Base-by-base conservation (phyloP, 2,113 vertebrate species). In the Hemibates koningsi region DNA sequence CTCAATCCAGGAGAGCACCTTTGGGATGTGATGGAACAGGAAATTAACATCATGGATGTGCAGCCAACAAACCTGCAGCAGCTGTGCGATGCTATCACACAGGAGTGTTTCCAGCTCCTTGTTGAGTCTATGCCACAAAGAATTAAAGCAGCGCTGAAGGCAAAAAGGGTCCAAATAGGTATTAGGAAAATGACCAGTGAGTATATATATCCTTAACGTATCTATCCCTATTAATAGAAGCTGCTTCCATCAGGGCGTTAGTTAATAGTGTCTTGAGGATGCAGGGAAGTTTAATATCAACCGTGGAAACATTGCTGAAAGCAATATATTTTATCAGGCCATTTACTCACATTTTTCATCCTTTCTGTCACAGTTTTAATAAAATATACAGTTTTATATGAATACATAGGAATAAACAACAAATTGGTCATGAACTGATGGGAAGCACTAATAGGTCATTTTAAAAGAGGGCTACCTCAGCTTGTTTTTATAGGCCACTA, bases 401-500 rank as follows among this genome's bases (percentile, higher is more conserved):
- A 48, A 56, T 73, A 56, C 85, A 14, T 83, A 59, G 27, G 53
- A 61, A 59, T 68, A 76, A 83, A 54, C 4, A 17, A 59, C 68
- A 80, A 52, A 73, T 14, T 27, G 43, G 56, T 61, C 19, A 52
- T 56, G 12, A 13, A 80, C 17, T 34, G 9, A 11, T 16, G 17
- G 29, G 9, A 61, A 80, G 21, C 36, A 50, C 32, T 63, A 48
- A 56, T 32, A 71, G 80, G 19, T 53, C 8, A 81, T 9, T 66
- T 29, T 68, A 59, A 82, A 43, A 85, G 50, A 68, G 6, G 66
- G 36, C 19, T 13, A 76, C 82, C 73, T 59, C 24, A 34, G 10
- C 45, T 52, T 78, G 73, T 4, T 54, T 90, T 92, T 86, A 92
- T 90, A n/a, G 14, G 80, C 78, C 43, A 81, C 78, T 78, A 32